Evolutionary conservation across 2,888 invertebrate species (phyloP), one percentile per base, ranked within the genome.

Genomic region (Trichopoda pennipes): DNA sequence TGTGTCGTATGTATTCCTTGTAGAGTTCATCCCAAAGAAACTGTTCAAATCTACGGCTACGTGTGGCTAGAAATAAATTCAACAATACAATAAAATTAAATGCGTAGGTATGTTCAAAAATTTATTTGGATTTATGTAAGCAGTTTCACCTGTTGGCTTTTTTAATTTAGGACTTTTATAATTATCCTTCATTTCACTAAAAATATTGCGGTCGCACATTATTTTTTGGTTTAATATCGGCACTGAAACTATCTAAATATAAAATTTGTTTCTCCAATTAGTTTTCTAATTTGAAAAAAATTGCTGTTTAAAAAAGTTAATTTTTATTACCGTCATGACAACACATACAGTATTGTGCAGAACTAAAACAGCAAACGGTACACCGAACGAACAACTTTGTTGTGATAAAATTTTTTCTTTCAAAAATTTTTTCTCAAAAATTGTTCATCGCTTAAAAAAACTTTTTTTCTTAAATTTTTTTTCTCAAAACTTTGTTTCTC

Each of bases 11-110:
- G 49, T 91, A 91, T 72, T 91, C 90, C 23, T 87, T 86, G 60
- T 87, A 89, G 6, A 90, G 86, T 72, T 90, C 89, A 68, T 89
- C 86, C 90, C 90, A 90, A 6, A 90, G 78, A 28, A 89, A 90
- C 72, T 90, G 88, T 53, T 90, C 88, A 79, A 88, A 85, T 7
- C 87, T 87, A 53, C 86, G 86, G 8, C 85, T 86, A 0, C 90
- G 88, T 3, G 90, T 90, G 7, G 82, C 90, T 90, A 28, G 0
- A 28, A 56, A 47, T 47, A 32, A 38, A 23, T 19, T 10, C 17
- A 56, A 47, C 63, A 38, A n/a, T n/a, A n/a, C n/a, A n/a, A n/a
- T n/a, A n/a, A n/a, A n/a, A n/a, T n/a, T n/a, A n/a, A n/a, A n/a
- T n/a, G n/a, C n/a, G n/a, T n/a, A n/a, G n/a, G n/a, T n/a, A n/a